These are phyloP conservation scores for Drosophila lowei DNA, from an alignment of 1,140 invertebrate species.

Conservation along the genomic window DNA sequence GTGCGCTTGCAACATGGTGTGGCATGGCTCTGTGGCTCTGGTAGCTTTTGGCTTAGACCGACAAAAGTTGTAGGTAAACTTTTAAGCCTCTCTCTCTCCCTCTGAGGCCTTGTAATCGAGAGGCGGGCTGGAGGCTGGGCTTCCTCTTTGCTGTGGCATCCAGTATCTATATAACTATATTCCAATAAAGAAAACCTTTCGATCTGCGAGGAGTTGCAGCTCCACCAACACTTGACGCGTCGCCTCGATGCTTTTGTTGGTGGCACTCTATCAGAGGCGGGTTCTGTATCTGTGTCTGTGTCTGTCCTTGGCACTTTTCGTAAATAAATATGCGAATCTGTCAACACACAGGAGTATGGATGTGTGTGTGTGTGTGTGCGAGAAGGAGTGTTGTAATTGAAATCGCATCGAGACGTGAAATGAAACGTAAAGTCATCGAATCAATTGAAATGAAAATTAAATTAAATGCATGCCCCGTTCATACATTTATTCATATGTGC, in stretches of 20 bases:
- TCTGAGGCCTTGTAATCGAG: slow-evolving; percentile 10
- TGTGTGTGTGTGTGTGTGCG: slow-evolving; percentile 12
- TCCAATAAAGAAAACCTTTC: no score
- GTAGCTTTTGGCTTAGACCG: slow-evolving; percentile 31
- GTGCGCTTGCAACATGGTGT: slow-evolving; percentile 1
- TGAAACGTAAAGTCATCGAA: slow-evolving; percentile 82
- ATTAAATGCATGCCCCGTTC: slow-evolving; percentile 77
- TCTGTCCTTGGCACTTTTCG: slow-evolving; percentile 8
- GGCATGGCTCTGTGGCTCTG: slow-evolving; percentile 38
- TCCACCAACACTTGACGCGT: not conserved
- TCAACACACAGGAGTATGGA: slow-evolving; percentile 36
- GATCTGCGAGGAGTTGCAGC: no score
- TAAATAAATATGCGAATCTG: slow-evolving; percentile 55
- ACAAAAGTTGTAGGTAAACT: slow-evolving; percentile 48
- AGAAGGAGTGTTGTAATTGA: slow-evolving; percentile 65
- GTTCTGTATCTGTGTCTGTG: not conserved
- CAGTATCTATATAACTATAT: no score
- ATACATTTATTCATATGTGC: slow-evolving; percentile 76
- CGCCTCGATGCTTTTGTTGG: no score
- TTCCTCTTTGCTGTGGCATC: not conserved
- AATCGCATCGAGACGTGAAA: slow-evolving; percentile 80
- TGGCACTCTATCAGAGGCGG: slow-evolving; percentile 3
- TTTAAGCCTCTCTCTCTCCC: slow-evolving; percentile 37
- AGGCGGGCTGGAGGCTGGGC: not conserved
- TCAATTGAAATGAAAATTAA: slow-evolving; percentile 82